Evolutionary conservation across 2,113 vertebrate genomes (phyloP).

Genomic region (Paedocypris sp.): DNA sequence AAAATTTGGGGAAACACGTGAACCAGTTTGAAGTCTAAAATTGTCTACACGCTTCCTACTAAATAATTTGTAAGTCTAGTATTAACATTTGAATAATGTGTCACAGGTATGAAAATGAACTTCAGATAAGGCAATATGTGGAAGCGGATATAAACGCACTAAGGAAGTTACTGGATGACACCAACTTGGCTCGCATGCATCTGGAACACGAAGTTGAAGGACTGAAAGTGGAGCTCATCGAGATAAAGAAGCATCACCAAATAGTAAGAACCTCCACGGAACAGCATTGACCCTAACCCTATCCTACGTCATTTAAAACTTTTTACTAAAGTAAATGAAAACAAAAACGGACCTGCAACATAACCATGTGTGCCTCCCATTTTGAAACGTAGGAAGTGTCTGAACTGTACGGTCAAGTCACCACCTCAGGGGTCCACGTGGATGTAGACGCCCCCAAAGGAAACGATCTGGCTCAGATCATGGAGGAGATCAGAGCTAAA

Average conservation of each 20-base stretch:
- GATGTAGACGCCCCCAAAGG: constrained; percentile 80
- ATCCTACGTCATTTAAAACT: no score
- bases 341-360: background rate
- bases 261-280: no score
- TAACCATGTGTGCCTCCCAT: background rate
- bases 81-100: background rate
- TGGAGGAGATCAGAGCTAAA: constrained; percentile 78
- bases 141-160: constrained; percentile 69
- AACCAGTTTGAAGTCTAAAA: no score
- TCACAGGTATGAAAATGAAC: constrained; percentile 62
- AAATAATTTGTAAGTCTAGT: background rate
- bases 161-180: constrained; percentile 72
- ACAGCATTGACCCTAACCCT: no score
- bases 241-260: constrained; percentile 76
- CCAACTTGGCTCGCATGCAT: constrained; percentile 66
- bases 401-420: constrained; percentile 68
- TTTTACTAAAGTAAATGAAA: no score
- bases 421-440: constrained; percentile 74
- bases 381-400: constrained; percentile 73
- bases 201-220: constrained; percentile 71
- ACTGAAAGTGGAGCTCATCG: constrained; percentile 80
- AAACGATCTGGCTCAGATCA: constrained; percentile 74
- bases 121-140: constrained; percentile 64
- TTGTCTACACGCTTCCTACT: no score
- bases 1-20: no score